Conservation (phyloP, 2,888 invertebrate genomes). For the Corbicula japonica region DNA sequence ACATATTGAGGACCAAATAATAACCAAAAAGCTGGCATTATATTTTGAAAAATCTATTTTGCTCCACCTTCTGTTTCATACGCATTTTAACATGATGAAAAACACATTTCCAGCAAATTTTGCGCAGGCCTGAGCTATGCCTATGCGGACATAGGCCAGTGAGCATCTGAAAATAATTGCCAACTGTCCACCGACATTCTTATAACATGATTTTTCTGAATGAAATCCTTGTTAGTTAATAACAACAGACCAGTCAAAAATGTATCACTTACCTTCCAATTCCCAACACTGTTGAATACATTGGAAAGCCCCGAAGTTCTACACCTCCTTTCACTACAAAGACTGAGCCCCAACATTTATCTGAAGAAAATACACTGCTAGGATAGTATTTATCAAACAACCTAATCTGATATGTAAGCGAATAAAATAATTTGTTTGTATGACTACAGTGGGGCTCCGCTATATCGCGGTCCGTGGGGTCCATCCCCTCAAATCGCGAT, state of each 20-base stretch:
- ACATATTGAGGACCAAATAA: no score
- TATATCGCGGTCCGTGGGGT: no score
- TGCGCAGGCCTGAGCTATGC: no score
- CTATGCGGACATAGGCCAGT: no score
- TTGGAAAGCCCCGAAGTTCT: slow-evolving; percentile 1
- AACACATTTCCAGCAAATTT: no score
- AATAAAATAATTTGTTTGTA: neutral
- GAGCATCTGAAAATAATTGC: neutral
- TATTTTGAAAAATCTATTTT: no score
- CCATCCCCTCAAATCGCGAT: no score
- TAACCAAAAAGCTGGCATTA: no score
- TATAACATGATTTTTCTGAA: neutral
- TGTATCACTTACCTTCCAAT: slow-evolving; percentile 11
- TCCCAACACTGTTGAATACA: slow-evolving; percentile 6
- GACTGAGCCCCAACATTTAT: slow-evolving; percentile 9
- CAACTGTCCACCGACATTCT: no score
- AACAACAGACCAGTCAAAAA: neutral
- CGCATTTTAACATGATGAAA: no score
- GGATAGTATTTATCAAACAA: neutral
- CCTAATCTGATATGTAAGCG: neutral
- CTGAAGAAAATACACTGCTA: neutral
- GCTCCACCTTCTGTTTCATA: no score
- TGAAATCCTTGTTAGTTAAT: slow-evolving; percentile 2
- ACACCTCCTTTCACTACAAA: slow-evolving; percentile 13
- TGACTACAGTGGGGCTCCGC: neutral